phyloP scores from a whole-genome alignment of 1,140 invertebrate species.

The Pentalonia nigronervosa region DNA sequence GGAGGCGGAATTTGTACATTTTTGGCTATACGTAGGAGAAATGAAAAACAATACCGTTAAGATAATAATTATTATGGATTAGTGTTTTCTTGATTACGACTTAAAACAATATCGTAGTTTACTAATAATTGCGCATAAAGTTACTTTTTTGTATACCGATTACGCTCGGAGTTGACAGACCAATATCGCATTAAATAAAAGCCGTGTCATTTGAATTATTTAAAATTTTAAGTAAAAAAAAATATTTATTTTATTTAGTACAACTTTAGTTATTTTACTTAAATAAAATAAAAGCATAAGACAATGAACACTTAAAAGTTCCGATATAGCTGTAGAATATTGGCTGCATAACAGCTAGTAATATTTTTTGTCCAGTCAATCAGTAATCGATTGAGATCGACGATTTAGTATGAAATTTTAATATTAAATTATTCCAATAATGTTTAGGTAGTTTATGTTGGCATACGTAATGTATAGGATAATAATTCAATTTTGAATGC shows the following conservation, averaged over 20 bases:
- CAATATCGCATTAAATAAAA: not conserved
- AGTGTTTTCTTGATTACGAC: not conserved
- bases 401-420: not conserved
- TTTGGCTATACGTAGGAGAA: conserved; percentile 67
- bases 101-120: not conserved
- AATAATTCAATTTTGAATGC: too few species aligned
- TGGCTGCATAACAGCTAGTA: too few species aligned
- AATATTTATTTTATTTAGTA: not conserved
- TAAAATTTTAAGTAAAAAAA: too few species aligned
- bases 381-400: not conserved
- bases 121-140: not conserved
- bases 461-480: too few species aligned
- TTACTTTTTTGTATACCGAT: not conserved
- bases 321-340: not conserved
- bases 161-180: not conserved
- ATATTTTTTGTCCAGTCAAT: not conserved
- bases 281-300: not conserved
- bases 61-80: not conserved
- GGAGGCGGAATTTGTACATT: conserved; percentile 83
- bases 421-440: not conserved
- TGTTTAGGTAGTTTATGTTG: too few species aligned
- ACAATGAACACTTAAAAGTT: not conserved
- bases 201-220: not conserved
- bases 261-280: not conserved
- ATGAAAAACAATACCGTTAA: not conserved